Evolutionary conservation across 2,113 vertebrate genomes (phyloP), one percentile per base, ranked within the genome.

Genomic region (Geococcyx californianus): DNA sequence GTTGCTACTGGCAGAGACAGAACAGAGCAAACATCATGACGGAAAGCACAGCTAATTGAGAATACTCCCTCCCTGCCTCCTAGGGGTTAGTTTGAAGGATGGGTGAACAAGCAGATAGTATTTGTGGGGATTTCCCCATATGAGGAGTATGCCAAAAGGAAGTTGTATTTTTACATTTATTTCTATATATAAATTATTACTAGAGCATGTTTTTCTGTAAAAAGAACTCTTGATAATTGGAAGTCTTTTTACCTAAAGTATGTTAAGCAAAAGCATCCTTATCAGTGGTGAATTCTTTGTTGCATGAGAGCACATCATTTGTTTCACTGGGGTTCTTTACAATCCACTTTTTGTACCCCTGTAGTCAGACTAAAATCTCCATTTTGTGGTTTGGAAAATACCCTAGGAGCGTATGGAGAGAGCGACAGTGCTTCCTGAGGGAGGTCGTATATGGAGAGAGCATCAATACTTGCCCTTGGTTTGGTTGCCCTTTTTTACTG

Each of bases 271-370:
- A 90, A 90, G 26, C 51, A 5, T 69, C 25, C 28, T 49, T 80
- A 33, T 62, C 42, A 80, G 31, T 28, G 23, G 11, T 54, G 14
- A 13, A 16, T 74, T 73, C 47, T 66, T 86, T 78, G 20, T 59
- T 88, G 38, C 16, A 23, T 52, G 64, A 87, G 24, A 91, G 21
- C 49, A 49, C 36, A 7, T 63, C 2, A 73, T 72, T 89, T 84
- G 64, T 88, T 96, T 96, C 92, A 78, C 60, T 66, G 47, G 90
- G 40, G 16, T 89, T 95, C 85, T 82, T 95, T n/a, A 31, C 60
- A 73, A 58, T 15, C 29, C 44, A 36, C 28, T 86, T 90, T 81
- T 87, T 84, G n/a, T 73, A 17, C 47, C 87, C n/a, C 34, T 79
- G 29, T 54, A 73, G 33, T 66, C 49, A 73, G 70, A 62, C 16